Evolutionary conservation across 2,888 invertebrate genomes (phyloP).

Genomic region (Drosophila anomalata): DNA sequence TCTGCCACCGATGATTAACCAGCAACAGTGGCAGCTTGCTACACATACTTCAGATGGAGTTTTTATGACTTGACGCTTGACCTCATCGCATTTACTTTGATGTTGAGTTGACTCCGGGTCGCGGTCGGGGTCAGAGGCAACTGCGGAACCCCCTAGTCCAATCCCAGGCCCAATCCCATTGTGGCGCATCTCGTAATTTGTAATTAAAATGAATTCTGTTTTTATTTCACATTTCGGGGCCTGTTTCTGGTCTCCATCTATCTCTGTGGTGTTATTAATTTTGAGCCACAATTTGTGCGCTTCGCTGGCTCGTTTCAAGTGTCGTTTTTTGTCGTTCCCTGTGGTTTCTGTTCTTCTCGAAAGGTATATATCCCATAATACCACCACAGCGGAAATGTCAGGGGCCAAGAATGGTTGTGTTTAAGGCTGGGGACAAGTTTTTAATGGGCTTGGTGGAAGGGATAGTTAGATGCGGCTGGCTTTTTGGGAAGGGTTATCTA

Average conservation of each 20-base stretch:
- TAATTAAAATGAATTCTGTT: slow-evolving; percentile 67
- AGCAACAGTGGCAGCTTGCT: slow-evolving; percentile 20
- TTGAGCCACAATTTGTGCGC: slow-evolving; percentile 55
- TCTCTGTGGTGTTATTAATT: slow-evolving; percentile 43
- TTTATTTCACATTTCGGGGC: slow-evolving; percentile 51
- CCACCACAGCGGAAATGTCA: slow-evolving; percentile 46
- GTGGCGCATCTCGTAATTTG: slow-evolving; percentile 72
- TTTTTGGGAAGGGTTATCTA: neutral
- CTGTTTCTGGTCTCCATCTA: too few species aligned
- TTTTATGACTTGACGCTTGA: slow-evolving; percentile 77
- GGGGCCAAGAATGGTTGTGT: slow-evolving; percentile 34
- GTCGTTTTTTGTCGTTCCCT: slow-evolving; percentile 44
- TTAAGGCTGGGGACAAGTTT: slow-evolving; percentile 41
- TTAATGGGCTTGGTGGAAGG: slow-evolving; percentile 32
- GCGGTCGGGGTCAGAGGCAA: slow-evolving; percentile 59
- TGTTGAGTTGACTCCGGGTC: slow-evolving; percentile 61
- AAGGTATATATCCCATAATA: slow-evolving; percentile 15
- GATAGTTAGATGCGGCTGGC: slow-evolving; percentile 37
- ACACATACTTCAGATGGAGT: slow-evolving; percentile 18
- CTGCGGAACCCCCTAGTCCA: slow-evolving; percentile 29
- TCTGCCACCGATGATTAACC: slow-evolving; percentile 58
- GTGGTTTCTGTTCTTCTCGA: slow-evolving; percentile 23
- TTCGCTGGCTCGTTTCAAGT: slow-evolving; percentile 59
- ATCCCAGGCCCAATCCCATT: slow-evolving; percentile 46
- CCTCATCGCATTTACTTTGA: slow-evolving; percentile 71